Conservation (phyloP, 1,140 invertebrate species). For the Gryllus bimaculatus region DNA sequence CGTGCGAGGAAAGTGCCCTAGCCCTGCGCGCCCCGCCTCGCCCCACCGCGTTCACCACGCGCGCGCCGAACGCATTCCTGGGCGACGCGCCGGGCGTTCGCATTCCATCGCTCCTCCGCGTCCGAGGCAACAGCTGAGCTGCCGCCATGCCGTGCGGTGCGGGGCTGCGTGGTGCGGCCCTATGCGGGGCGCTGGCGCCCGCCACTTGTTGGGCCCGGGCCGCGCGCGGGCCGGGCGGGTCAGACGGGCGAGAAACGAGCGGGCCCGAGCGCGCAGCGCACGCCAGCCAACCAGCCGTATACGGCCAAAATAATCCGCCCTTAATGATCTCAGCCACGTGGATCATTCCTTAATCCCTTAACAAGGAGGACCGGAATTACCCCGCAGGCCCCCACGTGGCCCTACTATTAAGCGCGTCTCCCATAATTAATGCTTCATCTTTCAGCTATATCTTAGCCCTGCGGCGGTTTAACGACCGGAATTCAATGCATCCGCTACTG, state of each 20-base stretch:
- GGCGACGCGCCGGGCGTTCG: background rate
- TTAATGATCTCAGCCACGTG: background rate
- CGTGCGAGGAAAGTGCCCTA: too few relatives aligned
- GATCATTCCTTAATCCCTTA: background rate
- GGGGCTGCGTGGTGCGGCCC: too few relatives aligned
- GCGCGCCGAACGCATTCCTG: background rate
- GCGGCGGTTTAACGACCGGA: background rate
- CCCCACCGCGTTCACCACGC: background rate
- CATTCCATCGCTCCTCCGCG: background rate
- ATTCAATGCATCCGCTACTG: background rate
- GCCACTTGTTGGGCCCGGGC: background rate
- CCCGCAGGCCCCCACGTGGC: too few relatives aligned
- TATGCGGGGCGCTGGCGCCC: too few relatives aligned
- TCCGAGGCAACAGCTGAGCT: background rate
- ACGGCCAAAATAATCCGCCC: background rate
- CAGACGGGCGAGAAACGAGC: too few relatives aligned
- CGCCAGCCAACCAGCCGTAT: too few relatives aligned
- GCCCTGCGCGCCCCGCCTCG: too few relatives aligned
- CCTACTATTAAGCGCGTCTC: background rate
- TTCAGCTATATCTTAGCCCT: background rate
- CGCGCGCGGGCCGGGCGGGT: too few relatives aligned
- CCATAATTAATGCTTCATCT: background rate
- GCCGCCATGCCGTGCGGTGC: too few relatives aligned
- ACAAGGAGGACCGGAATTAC: background rate
- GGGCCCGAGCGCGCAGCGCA: too few relatives aligned